Base-by-base conservation (phyloP, 2,888 invertebrate genomes). In the Metellina segmentata region DNA sequence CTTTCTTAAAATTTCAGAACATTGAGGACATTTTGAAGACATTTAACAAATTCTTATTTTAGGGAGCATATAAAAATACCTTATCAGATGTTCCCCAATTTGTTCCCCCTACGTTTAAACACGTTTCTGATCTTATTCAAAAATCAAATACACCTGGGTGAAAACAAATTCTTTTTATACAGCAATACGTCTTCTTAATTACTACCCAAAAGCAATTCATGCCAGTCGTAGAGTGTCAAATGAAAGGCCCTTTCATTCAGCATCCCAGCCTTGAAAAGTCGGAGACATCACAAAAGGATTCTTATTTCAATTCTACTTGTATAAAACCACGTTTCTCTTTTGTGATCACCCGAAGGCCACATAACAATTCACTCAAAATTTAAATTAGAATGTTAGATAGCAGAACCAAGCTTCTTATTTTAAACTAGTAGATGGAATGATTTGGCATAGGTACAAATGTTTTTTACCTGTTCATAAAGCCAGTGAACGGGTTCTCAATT, bases 131-230 rank as follows among this genome's bases (percentile, higher is more conserved):
- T 34, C 34, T 34, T 34, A 34, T 34, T 34, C 34, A 34, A 34
- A 34, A 2, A 34, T 34, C 34, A 4, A 34, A 34, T 34, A 34
- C 34, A 52, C 13, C 19, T 49, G n/a, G 2, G 8, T 49, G 51
- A 19, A 51, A 52, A 52, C 51, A 52, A 52, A 78, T 78, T 78
- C 72, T 20, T 34, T 61, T 1, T 34, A 13, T 51, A 11, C 49
- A 19, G 69, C 83, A 78, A 89, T 89, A 20, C 74, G 49, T 89
- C 78, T 89, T 89, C 78, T 20, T 83, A 89, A 89, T 89, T 71
- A 83, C 89, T 49, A 78, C 77, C 83, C 61, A 77, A n/a, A 11
- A 70, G 34, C 89, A 70, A 34, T 16, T 53, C 78, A 48, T 83
- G 89, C 78, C 89, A 89, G 81, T 77, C 69, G 53, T 89, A 83